Percentiles rank a stretch among this genome's conserved stretches.
phyloP scores from a whole-genome alignment of 2,113 vertebrate species.

The Machaerirhynchus nigripectus region DNA sequence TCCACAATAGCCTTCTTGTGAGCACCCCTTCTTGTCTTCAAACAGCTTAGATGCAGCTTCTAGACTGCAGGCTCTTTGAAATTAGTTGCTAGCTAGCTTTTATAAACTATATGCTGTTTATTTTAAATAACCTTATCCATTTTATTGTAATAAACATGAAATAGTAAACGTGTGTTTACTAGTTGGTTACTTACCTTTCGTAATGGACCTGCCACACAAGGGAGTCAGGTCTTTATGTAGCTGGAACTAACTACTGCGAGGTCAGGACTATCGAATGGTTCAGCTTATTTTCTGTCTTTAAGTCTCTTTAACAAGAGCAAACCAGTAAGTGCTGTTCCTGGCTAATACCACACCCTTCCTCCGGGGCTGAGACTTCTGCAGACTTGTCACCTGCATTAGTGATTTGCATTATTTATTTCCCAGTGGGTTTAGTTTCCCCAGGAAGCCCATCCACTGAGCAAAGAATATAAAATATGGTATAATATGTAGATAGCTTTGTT shows the following conservation, averaged over 20 bases:
- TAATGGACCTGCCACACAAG: background rate
- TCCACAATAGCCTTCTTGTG: background rate
- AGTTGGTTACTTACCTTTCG: background rate
- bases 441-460: background rate
- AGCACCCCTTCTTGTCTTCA: background rate
- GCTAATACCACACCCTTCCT: constrained; percentile 39
- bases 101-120: background rate
- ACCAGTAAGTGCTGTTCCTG: background rate
- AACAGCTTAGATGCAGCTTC: background rate
- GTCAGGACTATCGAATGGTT: background rate
- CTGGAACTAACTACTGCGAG: background rate
- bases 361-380: background rate
- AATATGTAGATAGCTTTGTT: background rate
- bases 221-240: background rate
- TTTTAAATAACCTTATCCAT: background rate
- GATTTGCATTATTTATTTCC: constrained; percentile 14
- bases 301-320: background rate
- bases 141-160: background rate
- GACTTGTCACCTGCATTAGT: background rate
- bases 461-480: background rate
- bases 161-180: background rate
- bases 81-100: background rate
- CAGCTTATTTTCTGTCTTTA: background rate
- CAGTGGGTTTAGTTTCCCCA: background rate
- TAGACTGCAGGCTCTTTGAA: background rate